phyloP scores from a whole-genome alignment of 35 echinoderm and acorn worm genomes.

The Chiridota heheva region DNA sequence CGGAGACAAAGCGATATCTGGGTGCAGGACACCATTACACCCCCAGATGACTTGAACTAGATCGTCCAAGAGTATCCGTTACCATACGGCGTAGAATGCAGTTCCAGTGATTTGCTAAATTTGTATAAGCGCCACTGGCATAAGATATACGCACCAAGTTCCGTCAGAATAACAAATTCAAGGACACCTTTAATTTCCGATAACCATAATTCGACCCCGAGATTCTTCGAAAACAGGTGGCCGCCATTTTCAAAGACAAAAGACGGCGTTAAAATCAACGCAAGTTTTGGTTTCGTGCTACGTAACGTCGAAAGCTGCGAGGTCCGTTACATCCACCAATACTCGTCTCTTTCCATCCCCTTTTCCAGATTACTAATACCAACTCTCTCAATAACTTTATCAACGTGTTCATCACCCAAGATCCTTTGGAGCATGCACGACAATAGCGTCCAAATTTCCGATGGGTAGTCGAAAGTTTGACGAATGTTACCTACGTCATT shows the following conservation, averaged over 20 bases:
- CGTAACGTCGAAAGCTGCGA: constrained; percentile 33
- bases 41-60: too few species aligned
- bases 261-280: constrained; percentile 28
- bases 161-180: neutral
- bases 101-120: too few species aligned
- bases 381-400: constrained; percentile 13
- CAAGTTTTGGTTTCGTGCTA: constrained; percentile 47
- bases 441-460: constrained; percentile 43
- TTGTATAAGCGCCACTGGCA: too few species aligned
- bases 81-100: too few species aligned
- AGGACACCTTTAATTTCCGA: constrained; percentile 7
- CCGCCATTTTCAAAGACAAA: constrained; percentile 26
- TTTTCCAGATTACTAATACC: constrained; percentile 14
- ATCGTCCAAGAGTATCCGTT: too few species aligned
- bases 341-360: constrained; percentile 26
- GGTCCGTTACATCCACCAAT: constrained; percentile 24
- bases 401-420: neutral
- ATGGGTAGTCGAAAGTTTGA: constrained; percentile 28
- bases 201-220: neutral
- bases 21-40: too few species aligned
- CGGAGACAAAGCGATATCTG: too few species aligned
- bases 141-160: constrained; percentile 9
- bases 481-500: constrained; percentile 36
- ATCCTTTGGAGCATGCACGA: constrained; percentile 26
- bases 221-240: neutral